Conservation (phyloP, 2,113 vertebrate species). For the Motacilla alba region DNA sequence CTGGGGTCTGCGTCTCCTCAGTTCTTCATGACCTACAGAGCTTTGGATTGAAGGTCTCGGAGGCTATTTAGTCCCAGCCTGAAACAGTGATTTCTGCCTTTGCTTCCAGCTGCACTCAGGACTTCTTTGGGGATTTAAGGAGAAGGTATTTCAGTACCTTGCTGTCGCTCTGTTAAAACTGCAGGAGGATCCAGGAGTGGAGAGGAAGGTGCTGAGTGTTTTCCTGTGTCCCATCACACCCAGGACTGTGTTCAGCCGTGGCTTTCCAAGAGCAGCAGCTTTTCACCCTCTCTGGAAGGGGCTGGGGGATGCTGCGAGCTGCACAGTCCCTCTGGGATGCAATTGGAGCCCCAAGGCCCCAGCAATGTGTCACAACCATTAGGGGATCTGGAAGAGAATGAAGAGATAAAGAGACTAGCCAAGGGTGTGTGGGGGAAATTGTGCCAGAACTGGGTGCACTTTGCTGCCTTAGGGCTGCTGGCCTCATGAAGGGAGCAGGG, state of each 20-base stretch:
- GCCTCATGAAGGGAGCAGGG: not conserved
- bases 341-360: not conserved
- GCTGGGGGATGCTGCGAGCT: not conserved
- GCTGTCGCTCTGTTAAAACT: rapidly evolving
- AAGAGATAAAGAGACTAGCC: not conserved
- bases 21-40: not conserved
- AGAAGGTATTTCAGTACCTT: not conserved
- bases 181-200: not conserved
- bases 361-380: not conserved
- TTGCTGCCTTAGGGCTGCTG: not conserved
- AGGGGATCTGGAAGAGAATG: not conserved
- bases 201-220: not conserved
- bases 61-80: not conserved
- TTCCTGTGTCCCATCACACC: not conserved
- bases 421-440: not conserved
- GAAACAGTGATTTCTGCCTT: not conserved
- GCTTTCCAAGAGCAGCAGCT: not conserved
- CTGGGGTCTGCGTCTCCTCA: not conserved
- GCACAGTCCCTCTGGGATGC: not conserved
- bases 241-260: not conserved
- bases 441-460: not conserved
- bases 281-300: not conserved
- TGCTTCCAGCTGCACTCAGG: not conserved
- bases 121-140: not conserved
- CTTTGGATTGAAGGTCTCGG: not conserved